A percentile compares a stretch with the other conserved stretches of the same genome.
Conservation (phyloP, 2,888 invertebrate genomes). For the Drosophila dives region DNA sequence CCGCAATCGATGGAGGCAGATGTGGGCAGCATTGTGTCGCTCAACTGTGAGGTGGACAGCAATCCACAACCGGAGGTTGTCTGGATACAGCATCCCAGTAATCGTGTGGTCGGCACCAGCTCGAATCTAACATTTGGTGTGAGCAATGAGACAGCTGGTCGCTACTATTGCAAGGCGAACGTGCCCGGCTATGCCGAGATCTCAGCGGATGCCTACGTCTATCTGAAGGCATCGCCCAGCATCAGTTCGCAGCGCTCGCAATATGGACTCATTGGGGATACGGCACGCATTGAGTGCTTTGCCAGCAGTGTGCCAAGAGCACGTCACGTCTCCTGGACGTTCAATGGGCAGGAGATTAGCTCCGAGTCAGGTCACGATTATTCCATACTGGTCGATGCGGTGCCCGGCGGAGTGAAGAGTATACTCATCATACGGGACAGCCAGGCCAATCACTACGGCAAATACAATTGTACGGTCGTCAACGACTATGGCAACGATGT, state of each 20-base stretch:
- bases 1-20: constrained; percentile 94
- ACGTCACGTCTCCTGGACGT: constrained; percentile 94
- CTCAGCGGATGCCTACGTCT: constrained; percentile 91
- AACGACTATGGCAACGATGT: constrained; percentile 96
- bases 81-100: constrained; percentile 94
- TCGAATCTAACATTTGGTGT: constrained; percentile 92
- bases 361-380: constrained; percentile 89
- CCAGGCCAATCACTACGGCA: constrained; percentile 94
- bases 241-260: constrained; percentile 93
- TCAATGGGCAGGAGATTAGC: constrained; percentile 93
- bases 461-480: constrained; percentile 96
- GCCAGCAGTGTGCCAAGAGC: constrained; percentile 96
- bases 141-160: constrained; percentile 92
- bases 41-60: constrained; percentile 95
- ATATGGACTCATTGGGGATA: constrained; percentile 92
- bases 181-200: constrained; percentile 95
- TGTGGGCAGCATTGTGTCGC: constrained; percentile 90
- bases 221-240: constrained; percentile 92
- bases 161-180: constrained; percentile 95
- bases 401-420: constrained; percentile 93
- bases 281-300: constrained; percentile 94
- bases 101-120: constrained; percentile 90
- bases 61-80: constrained; percentile 95
- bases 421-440: constrained; percentile 95
- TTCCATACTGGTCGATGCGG: constrained; percentile 90